Evolutionary conservation across 1,140 invertebrate genomes (phyloP), one percentile per base, ranked within the genome.

Genomic region (Campoletis sonorensis): DNA sequence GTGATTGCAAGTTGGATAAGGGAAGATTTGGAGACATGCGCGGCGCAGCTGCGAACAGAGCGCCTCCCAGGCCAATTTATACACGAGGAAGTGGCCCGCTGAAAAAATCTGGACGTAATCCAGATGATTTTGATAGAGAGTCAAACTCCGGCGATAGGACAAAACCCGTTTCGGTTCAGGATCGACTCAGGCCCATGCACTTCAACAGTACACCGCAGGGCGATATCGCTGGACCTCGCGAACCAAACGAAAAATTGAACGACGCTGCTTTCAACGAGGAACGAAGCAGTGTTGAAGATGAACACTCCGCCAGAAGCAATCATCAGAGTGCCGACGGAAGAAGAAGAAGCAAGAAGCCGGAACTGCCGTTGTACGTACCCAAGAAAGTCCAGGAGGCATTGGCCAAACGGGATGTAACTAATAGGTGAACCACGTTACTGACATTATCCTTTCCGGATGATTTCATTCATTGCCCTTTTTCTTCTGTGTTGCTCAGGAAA

Each of bases 41-140:
- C 49, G 88, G 89, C 45, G 83, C 81, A 80, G 86, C 85, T 83
- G 88, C 88, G 77, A 87, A 85, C 37, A 87, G 88, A 82, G 86
- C 88, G 84, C 93, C 93, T 81, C 90, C 92, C 67, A 92, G 93
- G 86, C 89, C 92, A 87, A 91, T 94, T 45, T 95, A 95, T 80
- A 92, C 91, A 81, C 94, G 94, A 78, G 94, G 94, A 71, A 94
- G 94, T 90, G 94, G 94, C 79, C 93, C 93, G 54, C 88, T 94
- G 49, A 90, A 92, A 82, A 94, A 94, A 86, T 92, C 93, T 45
- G 93, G 90, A 37, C 90, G 86, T 82, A 79, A 86, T 58, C 79
- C 86, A 10, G 93, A 94, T 78, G 92, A 93, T 82, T 88, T 88
- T 71, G 89, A 92, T 77, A 84, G 88, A 76, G 92, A 93, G 83